Conservation (phyloP, 2,797 vertebrate genomes). For the Epinephelus malabaricus region DNA sequence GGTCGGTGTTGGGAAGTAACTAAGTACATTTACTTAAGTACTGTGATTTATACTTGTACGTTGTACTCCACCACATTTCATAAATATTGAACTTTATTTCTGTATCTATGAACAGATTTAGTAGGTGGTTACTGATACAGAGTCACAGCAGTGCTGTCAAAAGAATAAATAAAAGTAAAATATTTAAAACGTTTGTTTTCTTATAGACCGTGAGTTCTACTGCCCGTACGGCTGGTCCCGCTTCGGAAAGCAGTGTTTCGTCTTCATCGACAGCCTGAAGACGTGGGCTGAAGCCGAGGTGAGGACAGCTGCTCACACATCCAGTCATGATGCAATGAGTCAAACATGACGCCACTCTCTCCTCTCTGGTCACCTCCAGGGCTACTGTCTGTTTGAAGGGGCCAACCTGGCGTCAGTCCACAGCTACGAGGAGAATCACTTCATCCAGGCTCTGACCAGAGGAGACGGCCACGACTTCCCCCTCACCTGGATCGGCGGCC, state of each 20-base stretch:
- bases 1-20: too few species aligned
- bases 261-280: conserved; percentile 42
- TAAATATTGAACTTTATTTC: too few species aligned
- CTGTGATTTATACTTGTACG: too few species aligned
- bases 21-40: too few species aligned
- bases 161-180: neutral
- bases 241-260: neutral
- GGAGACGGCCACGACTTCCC: conserved; percentile 19
- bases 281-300: conserved; percentile 61
- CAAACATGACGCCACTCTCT: too few species aligned
- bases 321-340: too few species aligned
- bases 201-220: fast-evolving
- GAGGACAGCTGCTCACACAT: neutral
- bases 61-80: too few species aligned
- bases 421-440: conserved; percentile 17
- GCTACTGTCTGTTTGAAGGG: conserved; percentile 50
- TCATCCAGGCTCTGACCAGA: conserved; percentile 47
- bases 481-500: conserved; percentile 54
- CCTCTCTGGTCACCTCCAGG: conserved; percentile 10
- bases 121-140: too few species aligned
- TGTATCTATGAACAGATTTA: too few species aligned
- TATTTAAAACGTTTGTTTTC: neutral
- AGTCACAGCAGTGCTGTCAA: too few species aligned
- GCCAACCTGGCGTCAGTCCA: conserved; percentile 58
- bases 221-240: conserved; percentile 36